Base-by-base conservation (phyloP, 1,140 invertebrate species). In the Nephotettix cincticeps region DNA sequence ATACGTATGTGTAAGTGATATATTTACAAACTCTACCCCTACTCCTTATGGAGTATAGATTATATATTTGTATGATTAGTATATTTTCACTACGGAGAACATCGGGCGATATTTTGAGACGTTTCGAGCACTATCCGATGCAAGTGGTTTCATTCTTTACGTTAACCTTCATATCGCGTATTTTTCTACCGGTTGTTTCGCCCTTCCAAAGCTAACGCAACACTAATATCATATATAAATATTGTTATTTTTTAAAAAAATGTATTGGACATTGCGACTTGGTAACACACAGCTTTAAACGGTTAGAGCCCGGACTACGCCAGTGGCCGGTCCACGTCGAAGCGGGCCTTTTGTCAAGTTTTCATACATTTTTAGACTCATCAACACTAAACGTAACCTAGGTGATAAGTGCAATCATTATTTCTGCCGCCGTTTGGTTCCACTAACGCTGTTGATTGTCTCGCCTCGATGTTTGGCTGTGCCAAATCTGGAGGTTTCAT, bases 281-380 rank as follows among this genome's bases (percentile, higher is more conserved):
- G 63, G 63, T 56, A 66, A 71, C 54, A 71, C n/a, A 66, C 61
- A 71, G 63, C 63, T 71, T 71, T 64, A 70, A 64, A 64, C 36
- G 66, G 45, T 71, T 71, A 71, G 70, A 19, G 47, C 17, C 17
- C 47, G 47, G 17, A 19, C 6, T 19, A 11, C 40, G 40, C 40
- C 9, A 51, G 47, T 51, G 47, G 21, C 17, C 6, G 47, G 17
- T n/a, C 17, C 47, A 19, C 17, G 47, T 4, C 47, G 17, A 51
- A 6, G 17, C 21, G 6, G 17, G 17, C 3, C 47, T 23, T 51
- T 51, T 51, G 47, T 51, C 21, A 51, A 6, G 21, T 23, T 51
- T 51, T 51, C 3, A 51, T 51, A 51, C 47, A 51, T 51, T 51
- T 51, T n/a, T 51, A 51, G 47, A 51, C 47, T 3, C 47, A 51